Evolutionary conservation across 2,113 vertebrate genomes (phyloP), one percentile per base, ranked within the genome.

Genomic region (Myotis davidii): DNA sequence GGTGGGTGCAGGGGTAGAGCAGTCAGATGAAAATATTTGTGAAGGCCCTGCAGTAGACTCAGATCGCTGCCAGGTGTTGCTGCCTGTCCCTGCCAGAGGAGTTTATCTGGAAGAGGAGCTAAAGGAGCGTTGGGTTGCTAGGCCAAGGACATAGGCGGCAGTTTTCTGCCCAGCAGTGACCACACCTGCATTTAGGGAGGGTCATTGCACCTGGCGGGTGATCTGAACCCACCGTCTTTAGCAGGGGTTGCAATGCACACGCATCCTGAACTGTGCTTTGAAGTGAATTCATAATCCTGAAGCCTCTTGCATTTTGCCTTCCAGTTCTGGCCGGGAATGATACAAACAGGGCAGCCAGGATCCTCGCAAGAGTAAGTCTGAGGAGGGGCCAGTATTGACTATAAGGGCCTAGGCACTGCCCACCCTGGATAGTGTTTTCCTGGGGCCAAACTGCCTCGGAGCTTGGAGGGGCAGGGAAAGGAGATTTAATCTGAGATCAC

Each of bases 321-420:
- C 85, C 96, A 99, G 99, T 99, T 99, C 98, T 99, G 99, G 99
- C 99, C 99, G 61, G 99, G 99, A 59, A 99, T 99, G 99, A 99
- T 99, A 98, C 99, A 99, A 54, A 98, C 99, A 27, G 99, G 99
- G 88, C 99, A 99, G 98, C 99, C 99, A 65, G 99, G 99, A 99
- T 99, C 99, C 79, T 99, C 99, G 0, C 99, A 99, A 99, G 99
- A 99, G 99, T 99, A 99, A 99, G 99, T 99, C 64, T 95, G 81
- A 64, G 48, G n/a, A 78, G 79, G 88, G 85, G 32, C 32, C 0
- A 0, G 11, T n/a, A 5, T n/a, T 20, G 42, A 76, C 10, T 18
- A 1, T 20, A n/a, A 6, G 23, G 45, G 34, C 42, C 45, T 77
- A 25, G 48, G 64, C 29, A 48, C n/a, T 42, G 45, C 12, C 17